Evolutionary conservation across 2,888 invertebrate genomes (phyloP), one percentile per base, ranked within the genome.

Genomic region (Phaedon cochleariae): DNA sequence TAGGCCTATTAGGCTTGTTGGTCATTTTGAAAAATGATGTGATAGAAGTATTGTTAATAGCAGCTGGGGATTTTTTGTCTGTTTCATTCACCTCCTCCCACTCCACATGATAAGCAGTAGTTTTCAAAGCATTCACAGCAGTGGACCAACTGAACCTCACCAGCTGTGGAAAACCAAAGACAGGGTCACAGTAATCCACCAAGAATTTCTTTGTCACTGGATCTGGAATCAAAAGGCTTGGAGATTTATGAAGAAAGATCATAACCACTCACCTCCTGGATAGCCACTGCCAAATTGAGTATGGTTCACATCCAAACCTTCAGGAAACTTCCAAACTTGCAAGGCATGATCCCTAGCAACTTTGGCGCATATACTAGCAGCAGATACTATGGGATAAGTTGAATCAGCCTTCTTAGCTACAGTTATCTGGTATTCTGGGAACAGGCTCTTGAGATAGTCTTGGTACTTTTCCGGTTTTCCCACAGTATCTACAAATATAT

Each of bases 101-200:
- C 61, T 90, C 90, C 52, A 92, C 91, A 9, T 85, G 82, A 17
- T 90, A 88, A 0, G 93, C 94, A 57, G 89, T 88, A 4, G 91
- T 89, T 69, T 93, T 88, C 12, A 99, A 82, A 73, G 95, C 90
- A 51, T 89, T 89, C 66, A 90, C 91, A 0, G 97, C 93, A 0
- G 99, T 99, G 0, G 97, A 96, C 99, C 99, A 99, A 81, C 97
- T 97, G 82, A 98, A 97, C 67, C 99, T 86, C 0, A 99, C 98
- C 17, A 99, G 85, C 59, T 92, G 89, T 0, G 98, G 95, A 83
- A 92, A 99, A 0, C 99, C 99, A 85, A 99, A 99, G 0, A 98
- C 90, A 21, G 89, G 87, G 84, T 99, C 96, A 64, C 95, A 87
- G 79, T 92, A 89, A 9, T 92, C 88, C 0, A 86, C 82, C 34